phyloP scores from a whole-genome alignment of 2,888 invertebrate genomes.

The Lasioglossum calceatum region DNA sequence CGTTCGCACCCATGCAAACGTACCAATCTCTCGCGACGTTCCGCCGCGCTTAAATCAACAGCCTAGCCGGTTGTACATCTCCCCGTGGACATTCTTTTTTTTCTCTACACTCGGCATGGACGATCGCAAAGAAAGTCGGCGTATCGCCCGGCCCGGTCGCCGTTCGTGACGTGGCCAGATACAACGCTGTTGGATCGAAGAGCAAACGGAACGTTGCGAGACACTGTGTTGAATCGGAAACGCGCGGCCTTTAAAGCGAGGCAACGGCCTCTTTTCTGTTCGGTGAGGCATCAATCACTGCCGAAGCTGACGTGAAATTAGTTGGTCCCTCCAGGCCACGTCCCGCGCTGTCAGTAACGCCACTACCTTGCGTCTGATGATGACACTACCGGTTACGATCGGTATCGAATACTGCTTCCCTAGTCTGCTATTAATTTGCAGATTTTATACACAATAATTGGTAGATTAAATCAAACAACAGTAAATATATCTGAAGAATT shows the following conservation, averaged over 20 bases:
- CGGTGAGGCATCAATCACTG: background rate
- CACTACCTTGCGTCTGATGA: background rate
- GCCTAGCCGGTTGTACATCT: slow-evolving; percentile 64
- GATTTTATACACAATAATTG: background rate
- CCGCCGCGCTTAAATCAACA: slow-evolving; percentile 71
- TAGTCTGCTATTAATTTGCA: background rate
- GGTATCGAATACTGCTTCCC: background rate
- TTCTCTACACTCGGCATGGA: slow-evolving; percentile 53
- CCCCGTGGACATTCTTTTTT: slow-evolving; percentile 56
- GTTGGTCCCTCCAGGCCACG: background rate
- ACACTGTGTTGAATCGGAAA: slow-evolving; percentile 8
- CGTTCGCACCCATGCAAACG: slow-evolving; percentile 71
- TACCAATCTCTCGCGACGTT: slow-evolving; percentile 70
- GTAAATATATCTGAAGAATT: background rate
- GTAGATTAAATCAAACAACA: background rate
- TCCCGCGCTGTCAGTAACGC: background rate
- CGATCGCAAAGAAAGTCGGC: slow-evolving; percentile 61
- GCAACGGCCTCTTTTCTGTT: slow-evolving; percentile 14
- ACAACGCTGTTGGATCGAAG: slow-evolving; percentile 37
- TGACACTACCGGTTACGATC: background rate
- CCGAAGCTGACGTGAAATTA: slow-evolving; percentile 13
- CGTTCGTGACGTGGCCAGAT: slow-evolving; percentile 31
- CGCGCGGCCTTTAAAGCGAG: slow-evolving; percentile 26
- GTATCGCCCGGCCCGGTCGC: slow-evolving; percentile 36
- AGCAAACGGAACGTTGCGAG: slow-evolving; percentile 51